Evolutionary conservation across 2,113 vertebrate species (phyloP).

Genomic region (Gasterosteus nipponicus): DNA sequence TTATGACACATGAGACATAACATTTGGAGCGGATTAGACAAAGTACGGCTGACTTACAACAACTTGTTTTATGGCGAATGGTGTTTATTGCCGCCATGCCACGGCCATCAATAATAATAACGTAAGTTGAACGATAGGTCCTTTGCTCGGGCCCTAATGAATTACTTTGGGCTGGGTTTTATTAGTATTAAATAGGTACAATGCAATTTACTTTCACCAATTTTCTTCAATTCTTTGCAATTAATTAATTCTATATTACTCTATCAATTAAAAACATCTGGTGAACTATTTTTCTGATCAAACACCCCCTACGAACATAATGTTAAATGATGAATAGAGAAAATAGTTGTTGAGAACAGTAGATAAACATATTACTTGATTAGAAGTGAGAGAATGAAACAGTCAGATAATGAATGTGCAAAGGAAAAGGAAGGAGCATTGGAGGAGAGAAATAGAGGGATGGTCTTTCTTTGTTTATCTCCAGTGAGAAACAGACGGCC

Average conservation of each 20-base stretch:
- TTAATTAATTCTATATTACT: background rate
- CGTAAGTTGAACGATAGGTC: no score
- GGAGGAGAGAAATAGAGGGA: conserved; percentile 63
- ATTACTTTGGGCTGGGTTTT: no score
- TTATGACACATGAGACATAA: no score
- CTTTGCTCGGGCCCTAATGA: no score
- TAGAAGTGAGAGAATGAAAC: conserved; percentile 8
- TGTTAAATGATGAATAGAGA: background rate
- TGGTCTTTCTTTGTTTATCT: conserved; percentile 76
- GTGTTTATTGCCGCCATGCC: no score
- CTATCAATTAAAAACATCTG: background rate
- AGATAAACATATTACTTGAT: conserved; percentile 16
- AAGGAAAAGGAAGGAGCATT: conserved; percentile 40
- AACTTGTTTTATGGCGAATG: no score
- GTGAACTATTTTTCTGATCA: background rate
- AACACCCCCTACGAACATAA: background rate
- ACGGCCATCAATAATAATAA: no score
- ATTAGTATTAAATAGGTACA: no score
- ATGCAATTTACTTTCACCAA: no score
- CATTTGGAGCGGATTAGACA: no score
- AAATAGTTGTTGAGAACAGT: conserved; percentile 1
- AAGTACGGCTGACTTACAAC: no score
- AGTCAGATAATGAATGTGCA: conserved; percentile 51
- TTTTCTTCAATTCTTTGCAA: no score
- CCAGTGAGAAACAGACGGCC: conserved; percentile 64